Percentiles rank a stretch among this genome's conserved stretches.
Conservation (phyloP, 2,797 vertebrate genomes). For the Babyrousa celebensis region DNA sequence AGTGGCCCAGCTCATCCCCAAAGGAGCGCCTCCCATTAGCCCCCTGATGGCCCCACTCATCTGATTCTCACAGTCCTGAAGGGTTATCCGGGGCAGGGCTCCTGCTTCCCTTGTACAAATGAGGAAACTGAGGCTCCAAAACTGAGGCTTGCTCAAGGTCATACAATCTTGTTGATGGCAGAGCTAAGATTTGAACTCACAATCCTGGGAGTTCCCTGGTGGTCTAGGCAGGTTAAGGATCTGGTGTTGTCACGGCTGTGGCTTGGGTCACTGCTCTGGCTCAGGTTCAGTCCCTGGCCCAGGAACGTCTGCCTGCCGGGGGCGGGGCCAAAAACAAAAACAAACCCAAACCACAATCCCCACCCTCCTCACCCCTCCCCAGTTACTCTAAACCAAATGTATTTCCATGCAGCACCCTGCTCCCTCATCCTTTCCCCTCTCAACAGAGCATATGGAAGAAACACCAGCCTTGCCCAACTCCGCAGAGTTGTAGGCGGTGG, state of each 20-base stretch:
- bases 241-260: too few species aligned
- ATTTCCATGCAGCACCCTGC: not conserved
- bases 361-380: not conserved
- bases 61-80: not conserved
- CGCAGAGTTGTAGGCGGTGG: slow-evolving; percentile 56
- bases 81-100: not conserved
- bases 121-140: slow-evolving; percentile 51
- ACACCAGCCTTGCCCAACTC: not conserved
- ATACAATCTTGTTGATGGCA: not conserved
- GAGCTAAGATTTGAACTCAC: slow-evolving; percentile 24
- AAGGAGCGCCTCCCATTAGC: not conserved
- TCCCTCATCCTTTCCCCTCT: not conserved
- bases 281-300: too few species aligned
- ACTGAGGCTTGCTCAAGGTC: slow-evolving; percentile 52
- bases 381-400: not conserved
- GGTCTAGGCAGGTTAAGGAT: too few species aligned
- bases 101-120: not conserved
- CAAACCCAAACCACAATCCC: not conserved
- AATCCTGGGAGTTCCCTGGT: not conserved
- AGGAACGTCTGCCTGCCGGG: too few species aligned
- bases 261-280: too few species aligned
- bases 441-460: not conserved
- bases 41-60: not conserved
- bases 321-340: too few species aligned
- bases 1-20: not conserved